phyloP scores from a whole-genome alignment of 1,140 invertebrate species.

The Teleogryllus occipitalis region DNA sequence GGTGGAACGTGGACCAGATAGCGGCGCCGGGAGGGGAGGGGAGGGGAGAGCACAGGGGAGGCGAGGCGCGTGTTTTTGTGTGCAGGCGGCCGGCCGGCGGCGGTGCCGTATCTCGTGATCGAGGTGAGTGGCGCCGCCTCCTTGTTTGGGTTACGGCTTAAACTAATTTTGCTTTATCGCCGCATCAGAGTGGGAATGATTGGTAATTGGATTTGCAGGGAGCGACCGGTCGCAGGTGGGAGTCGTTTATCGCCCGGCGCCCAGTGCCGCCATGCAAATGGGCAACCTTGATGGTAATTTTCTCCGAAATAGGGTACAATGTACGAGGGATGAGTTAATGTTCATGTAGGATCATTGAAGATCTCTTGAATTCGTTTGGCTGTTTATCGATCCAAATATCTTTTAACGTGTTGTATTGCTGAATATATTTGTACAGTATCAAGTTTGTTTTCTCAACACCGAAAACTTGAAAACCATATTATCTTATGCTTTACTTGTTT shows the following conservation, averaged over 20 bases:
- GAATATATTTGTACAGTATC: too few relatives aligned
- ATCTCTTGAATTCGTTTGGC: too few relatives aligned
- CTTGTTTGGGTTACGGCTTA: background rate
- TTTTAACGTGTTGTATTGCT: too few relatives aligned
- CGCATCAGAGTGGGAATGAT: background rate
- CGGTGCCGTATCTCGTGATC: background rate
- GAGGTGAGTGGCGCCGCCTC: background rate
- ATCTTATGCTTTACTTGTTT: too few relatives aligned
- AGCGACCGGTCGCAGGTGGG: background rate
- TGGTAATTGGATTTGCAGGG: background rate
- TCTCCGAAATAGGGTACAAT: background rate
- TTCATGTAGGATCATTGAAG: too few relatives aligned
- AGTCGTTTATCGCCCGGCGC: background rate
- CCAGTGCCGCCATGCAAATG: background rate
- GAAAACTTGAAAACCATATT: too few relatives aligned
- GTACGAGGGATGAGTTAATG: too few relatives aligned
- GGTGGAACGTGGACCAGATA: background rate
- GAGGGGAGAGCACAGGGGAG: too few relatives aligned
- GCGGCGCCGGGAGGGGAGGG: background rate
- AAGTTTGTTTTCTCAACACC: too few relatives aligned
- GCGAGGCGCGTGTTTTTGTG: background rate
- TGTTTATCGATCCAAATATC: too few relatives aligned
- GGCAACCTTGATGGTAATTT: background rate
- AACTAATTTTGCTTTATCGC: background rate
- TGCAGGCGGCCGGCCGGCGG: background rate